These are phyloP conservation scores for Chloroclystis v-ata DNA, from an alignment of 2,888 invertebrate genomes.

Conservation along the genomic window DNA sequence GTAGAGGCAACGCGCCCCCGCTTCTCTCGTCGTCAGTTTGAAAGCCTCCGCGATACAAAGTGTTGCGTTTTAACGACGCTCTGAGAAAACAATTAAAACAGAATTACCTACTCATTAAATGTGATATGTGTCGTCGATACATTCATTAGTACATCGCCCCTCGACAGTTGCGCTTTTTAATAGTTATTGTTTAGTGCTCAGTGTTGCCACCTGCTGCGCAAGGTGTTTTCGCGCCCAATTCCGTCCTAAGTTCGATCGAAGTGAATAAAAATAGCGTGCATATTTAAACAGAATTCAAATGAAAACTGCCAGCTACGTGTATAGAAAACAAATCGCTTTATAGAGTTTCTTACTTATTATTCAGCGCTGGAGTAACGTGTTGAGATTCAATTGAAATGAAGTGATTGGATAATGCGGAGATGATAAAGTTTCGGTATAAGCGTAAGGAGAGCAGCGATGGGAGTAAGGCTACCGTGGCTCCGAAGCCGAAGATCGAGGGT, in stretches of 20 bases:
- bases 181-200: not conserved
- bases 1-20: conserved; percentile 54
- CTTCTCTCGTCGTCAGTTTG: conserved; percentile 45
- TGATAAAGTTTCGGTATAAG: conserved; percentile 83
- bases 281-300: conserved; percentile 58
- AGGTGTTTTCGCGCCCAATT: conserved; percentile 64
- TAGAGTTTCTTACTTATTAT: conserved; percentile 56
- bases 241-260: conserved; percentile 19
- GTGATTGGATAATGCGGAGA: conserved; percentile 56
- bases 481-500: conserved; percentile 72
- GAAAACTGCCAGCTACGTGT: conserved; percentile 64
- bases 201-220: conserved; percentile 52
- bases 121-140: conserved; percentile 36
- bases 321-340: conserved; percentile 65
- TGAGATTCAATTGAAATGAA: conserved; percentile 49
- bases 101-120: conserved; percentile 34
- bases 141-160: conserved; percentile 41
- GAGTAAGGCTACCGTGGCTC: conserved; percentile 52
- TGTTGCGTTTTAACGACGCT: conserved; percentile 34
- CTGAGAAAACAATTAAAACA: conserved; percentile 20
- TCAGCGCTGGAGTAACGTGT: conserved; percentile 63
- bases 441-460: conserved; percentile 75
- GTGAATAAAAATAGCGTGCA: conserved; percentile 31
- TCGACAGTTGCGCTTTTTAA: conserved; percentile 42
- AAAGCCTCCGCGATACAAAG: conserved; percentile 50